phyloP scores from a whole-genome alignment of 2,797 vertebrate genomes.

The Columba guinea region DNA sequence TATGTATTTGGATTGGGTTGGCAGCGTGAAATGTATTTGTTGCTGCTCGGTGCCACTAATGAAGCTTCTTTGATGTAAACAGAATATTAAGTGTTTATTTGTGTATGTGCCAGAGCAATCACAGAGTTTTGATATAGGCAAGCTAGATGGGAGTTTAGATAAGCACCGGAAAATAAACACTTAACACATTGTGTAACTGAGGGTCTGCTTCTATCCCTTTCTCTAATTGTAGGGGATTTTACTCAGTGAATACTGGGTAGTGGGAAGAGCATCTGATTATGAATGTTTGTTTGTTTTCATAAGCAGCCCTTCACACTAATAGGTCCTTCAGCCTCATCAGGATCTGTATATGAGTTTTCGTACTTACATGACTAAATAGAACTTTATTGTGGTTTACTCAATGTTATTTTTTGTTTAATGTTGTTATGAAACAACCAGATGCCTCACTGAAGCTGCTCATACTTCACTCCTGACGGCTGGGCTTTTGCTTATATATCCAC shows the following conservation, averaged over 20 bases:
- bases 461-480: neutral
- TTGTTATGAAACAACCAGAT: neutral
- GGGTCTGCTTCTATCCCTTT: neutral
- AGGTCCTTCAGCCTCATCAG: neutral
- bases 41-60: neutral
- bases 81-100: constrained; percentile 49
- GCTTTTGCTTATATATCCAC: neutral
- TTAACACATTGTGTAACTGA: neutral
- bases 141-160: neutral
- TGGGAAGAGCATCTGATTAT: neutral
- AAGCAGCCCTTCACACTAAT: neutral
- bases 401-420: neutral
- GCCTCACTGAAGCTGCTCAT: neutral
- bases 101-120: constrained; percentile 2
- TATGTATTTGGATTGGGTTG: neutral
- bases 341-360: neutral
- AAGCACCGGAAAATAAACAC: neutral
- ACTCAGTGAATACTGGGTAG: neutral
- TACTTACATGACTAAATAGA: neutral
- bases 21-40: constrained; percentile 11
- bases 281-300: neutral
- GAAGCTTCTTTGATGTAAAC: constrained; percentile 27
- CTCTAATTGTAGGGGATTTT: neutral
- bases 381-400: neutral
- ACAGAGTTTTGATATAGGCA: neutral